These are phyloP conservation scores for Petrocephalus zakoni DNA, from an alignment of 2,113 vertebrate genomes.

Conservation along the genomic window DNA sequence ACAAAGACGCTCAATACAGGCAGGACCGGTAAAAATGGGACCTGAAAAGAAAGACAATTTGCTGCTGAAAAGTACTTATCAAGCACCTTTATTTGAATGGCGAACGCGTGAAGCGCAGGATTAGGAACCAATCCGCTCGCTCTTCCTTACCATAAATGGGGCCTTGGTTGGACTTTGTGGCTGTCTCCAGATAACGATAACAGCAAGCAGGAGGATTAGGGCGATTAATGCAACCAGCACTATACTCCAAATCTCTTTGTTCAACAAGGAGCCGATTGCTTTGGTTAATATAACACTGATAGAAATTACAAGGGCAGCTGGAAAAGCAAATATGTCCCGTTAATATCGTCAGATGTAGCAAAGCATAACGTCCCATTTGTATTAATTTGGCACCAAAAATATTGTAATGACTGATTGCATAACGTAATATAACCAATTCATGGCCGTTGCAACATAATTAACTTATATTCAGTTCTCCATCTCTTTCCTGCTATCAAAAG, in stretches of 20 bases:
- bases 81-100: neutral
- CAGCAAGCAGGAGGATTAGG: slow-evolving; percentile 46
- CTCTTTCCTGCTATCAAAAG: neutral
- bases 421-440: neutral
- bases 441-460: neutral
- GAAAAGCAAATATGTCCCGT: slow-evolving; percentile 6
- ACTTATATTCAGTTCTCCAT: slow-evolving; percentile 31
- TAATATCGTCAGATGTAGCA: neutral
- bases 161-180: slow-evolving; percentile 66
- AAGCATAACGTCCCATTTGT: neutral
- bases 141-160: slow-evolving; percentile 67
- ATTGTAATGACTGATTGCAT: neutral
- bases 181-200: slow-evolving; percentile 66
- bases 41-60: slow-evolving; percentile 47
- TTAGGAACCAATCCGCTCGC: neutral
- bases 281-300: slow-evolving; percentile 52
- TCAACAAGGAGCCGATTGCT: slow-evolving; percentile 49
- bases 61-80: neutral
- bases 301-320: slow-evolving; percentile 52
- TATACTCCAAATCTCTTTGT: slow-evolving; percentile 56
- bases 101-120: neutral
- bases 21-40: slow-evolving; percentile 70
- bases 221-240: slow-evolving; percentile 47
- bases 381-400: neutral
- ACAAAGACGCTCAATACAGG: slow-evolving; percentile 65